Base-by-base conservation (phyloP, 2,797 vertebrate genomes). In the Coccyzus lansbergi region DNA sequence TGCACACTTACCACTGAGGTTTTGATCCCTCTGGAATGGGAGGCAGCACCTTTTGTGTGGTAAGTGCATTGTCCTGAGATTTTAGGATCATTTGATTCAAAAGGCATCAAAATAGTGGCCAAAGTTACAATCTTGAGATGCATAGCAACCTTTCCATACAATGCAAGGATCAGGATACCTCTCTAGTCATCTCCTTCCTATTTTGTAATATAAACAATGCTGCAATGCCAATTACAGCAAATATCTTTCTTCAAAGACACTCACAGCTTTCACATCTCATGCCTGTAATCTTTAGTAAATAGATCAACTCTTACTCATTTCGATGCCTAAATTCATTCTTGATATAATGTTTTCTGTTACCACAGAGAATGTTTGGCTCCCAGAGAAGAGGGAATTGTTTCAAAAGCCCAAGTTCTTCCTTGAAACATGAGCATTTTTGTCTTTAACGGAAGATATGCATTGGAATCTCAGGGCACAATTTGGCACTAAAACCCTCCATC, bases 281-380 rank as follows among this genome's bases (percentile, higher is more conserved):
- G 92, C 51, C 75, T 89, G 42, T 81, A 94, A 92, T 92, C 87
- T 93, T 89, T 86, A 86, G 62, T 82, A 95, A 87, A 91, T 44
- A 93, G 65, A 95, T 95, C 92, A 94, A 79, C 88, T 95, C 92
- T 93, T 96, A 88, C 70, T 96, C 91, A 97, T 95, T 97, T 96
- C 91, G 88, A 85, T 95, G 96, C 85, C 96, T 78, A 86, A 94
- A 94, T 86, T 59, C 52, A 88, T 93, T 81, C 89, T 84, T 91
- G 83, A 83, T 95, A 72, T 74, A 93, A 74, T 94, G 86, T 67
- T 90, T 93, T 92, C 76, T 94, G 89, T 95, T 95, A 93, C 89
- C 84, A 88, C 94, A 96, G 92, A 95, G 95, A 86, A 88, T 87
- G 14, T 67, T 95, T 94, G 87, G 93, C 79, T 95, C 26, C 33